These are phyloP conservation scores for Philhelius pedissequus DNA, from an alignment of 2,888 invertebrate genomes.

Conservation along the genomic window DNA sequence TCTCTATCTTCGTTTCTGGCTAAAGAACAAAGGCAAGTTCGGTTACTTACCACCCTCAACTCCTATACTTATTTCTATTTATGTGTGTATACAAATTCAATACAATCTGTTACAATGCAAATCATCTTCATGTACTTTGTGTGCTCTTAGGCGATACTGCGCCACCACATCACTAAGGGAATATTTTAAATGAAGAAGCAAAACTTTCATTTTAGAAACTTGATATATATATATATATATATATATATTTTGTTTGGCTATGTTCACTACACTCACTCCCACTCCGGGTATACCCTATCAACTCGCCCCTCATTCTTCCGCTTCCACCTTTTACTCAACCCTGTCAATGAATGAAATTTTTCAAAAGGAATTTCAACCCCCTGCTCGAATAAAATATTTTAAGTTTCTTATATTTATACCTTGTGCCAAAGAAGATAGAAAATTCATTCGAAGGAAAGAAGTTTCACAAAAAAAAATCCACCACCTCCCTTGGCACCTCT, in stretches of 20 bases:
- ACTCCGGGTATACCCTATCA: not conserved
- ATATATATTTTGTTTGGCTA: not conserved
- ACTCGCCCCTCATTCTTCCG: not conserved
- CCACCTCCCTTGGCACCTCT: constrained; percentile 39
- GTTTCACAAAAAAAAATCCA: constrained; percentile 34
- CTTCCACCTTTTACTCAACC: not conserved
- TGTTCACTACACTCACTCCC: constrained; percentile 34
- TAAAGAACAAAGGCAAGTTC: constrained; percentile 47
- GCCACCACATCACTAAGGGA: constrained; percentile 4
- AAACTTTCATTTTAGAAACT: constrained; percentile 66
- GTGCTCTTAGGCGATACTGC: constrained; percentile 44
- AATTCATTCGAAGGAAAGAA: not conserved
- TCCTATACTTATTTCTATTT: not conserved
- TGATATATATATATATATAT: constrained; percentile 36
- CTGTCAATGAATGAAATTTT: constrained; percentile 53
- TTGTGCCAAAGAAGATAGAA: constrained; percentile 31
- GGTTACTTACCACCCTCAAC: constrained; percentile 4
- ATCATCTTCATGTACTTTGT: constrained; percentile 55
- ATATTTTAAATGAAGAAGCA: constrained; percentile 39
- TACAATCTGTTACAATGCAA: constrained; percentile 67
- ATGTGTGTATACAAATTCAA: not conserved
- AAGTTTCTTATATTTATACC: constrained; percentile 44
- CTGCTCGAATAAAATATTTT: constrained; percentile 45
- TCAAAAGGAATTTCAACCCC: constrained; percentile 41
- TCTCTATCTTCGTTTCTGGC: not conserved